Evolutionary conservation across 1,140 invertebrate genomes (phyloP).

Genomic region (Neodiprion virginianus): DNA sequence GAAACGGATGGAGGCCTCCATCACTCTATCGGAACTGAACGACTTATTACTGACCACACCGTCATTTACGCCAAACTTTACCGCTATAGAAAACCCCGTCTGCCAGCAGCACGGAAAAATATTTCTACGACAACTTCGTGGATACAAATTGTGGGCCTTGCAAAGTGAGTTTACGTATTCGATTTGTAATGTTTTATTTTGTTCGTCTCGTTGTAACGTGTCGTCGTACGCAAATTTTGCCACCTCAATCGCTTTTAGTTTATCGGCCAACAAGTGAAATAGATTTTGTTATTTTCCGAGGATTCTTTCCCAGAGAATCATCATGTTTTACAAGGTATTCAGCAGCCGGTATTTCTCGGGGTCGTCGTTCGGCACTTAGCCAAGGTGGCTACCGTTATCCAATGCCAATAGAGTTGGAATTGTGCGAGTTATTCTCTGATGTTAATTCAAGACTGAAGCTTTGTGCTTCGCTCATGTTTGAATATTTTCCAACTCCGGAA

Average conservation of each 20-base stretch:
- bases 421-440: neutral
- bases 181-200: too few species aligned
- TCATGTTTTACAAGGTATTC: neutral
- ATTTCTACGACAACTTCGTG: constrained; percentile 69
- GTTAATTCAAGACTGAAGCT: neutral
- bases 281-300: too few species aligned
- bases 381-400: neutral
- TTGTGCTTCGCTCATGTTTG: neutral
- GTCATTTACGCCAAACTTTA: constrained; percentile 72
- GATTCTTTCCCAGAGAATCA: too few species aligned
- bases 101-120: constrained; percentile 73
- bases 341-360: neutral
- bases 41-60: constrained; percentile 64
- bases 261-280: too few species aligned
- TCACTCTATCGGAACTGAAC: constrained; percentile 52
- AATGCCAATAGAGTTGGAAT: neutral
- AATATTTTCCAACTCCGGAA: neutral
- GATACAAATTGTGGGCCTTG: constrained; percentile 72
- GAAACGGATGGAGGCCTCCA: constrained; percentile 36
- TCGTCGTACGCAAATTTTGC: constrained; percentile 11
- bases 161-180: constrained; percentile 65
- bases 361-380: neutral
- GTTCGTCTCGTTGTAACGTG: neutral
- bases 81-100: constrained; percentile 66
- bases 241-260: too few species aligned